Conservation (phyloP, 1,140 invertebrate genomes). For the Ceratina calcarata region DNA sequence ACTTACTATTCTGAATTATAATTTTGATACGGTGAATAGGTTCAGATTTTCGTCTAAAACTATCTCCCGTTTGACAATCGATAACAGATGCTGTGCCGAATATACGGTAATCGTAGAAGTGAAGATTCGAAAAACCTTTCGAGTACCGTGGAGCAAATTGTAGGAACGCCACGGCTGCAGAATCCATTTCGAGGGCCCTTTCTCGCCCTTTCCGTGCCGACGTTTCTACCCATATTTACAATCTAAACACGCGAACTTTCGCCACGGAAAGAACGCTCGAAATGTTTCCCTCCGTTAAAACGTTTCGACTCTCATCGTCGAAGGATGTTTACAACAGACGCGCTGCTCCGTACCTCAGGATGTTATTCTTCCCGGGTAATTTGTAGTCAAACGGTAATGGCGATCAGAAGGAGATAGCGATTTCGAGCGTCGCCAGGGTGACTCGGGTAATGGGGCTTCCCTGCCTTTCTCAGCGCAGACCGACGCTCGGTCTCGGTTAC, state of each 20-base stretch:
- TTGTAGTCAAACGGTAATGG: background rate
- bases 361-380: conserved; percentile 25
- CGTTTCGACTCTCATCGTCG: background rate
- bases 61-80: too few species aligned
- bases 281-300: conserved; percentile 12
- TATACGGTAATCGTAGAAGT: background rate
- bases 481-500: conserved; percentile 47
- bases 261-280: background rate
- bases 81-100: background rate
- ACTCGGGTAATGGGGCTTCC: conserved; percentile 39
- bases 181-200: conserved; percentile 20
- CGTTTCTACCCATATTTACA: background rate
- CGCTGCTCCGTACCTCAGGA: background rate
- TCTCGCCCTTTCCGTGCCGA: background rate
- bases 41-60: background rate
- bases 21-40: background rate
- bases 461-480: conserved; percentile 37
- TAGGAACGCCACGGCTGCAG: background rate
- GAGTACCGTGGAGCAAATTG: background rate
- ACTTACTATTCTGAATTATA: too few species aligned
- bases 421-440: conserved; percentile 36
- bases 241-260: conserved; percentile 11
- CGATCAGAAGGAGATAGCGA: conserved; percentile 45
- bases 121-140: background rate
- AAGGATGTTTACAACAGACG: background rate